These are phyloP conservation scores for Eilema griseolum DNA, from an alignment of 2,888 invertebrate genomes.

Conservation along the genomic window DNA sequence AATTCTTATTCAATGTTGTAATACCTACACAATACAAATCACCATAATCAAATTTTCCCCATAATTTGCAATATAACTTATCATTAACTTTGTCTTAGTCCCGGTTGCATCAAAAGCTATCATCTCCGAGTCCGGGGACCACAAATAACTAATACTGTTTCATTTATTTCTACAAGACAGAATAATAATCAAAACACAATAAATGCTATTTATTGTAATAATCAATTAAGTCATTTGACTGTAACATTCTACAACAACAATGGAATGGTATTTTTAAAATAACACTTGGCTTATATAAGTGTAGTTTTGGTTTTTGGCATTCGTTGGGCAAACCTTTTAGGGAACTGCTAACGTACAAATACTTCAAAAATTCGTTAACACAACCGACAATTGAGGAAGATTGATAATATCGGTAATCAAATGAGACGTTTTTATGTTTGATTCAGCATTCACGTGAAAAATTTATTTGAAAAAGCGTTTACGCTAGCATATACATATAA, in stretches of 20 bases:
- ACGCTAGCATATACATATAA: neutral
- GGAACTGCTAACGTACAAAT: neutral
- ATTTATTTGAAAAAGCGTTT: neutral
- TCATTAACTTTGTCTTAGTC: too few species aligned
- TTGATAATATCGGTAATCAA: neutral
- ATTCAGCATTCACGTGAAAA: neutral
- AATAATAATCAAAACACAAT: neutral
- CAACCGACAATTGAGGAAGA: neutral
- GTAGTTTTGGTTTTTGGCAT: neutral
- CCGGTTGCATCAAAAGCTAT: too few species aligned
- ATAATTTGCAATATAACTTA: neutral
- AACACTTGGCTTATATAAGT: too few species aligned
- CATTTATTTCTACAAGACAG: constrained; percentile 1
- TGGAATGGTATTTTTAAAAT: constrained; percentile 1
- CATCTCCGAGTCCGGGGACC: too few species aligned
- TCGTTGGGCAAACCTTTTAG: neutral
- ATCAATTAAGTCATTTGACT: neutral
- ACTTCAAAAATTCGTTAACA: neutral
- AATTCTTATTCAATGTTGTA: neutral
- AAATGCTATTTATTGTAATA: neutral
- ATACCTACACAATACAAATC: neutral
- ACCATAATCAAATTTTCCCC: constrained; percentile 3
- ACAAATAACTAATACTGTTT: neutral
- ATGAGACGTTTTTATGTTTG: too few species aligned
- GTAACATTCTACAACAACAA: neutral